Base-by-base conservation (phyloP, 2,113 vertebrate species). In the Aythya baeri region DNA sequence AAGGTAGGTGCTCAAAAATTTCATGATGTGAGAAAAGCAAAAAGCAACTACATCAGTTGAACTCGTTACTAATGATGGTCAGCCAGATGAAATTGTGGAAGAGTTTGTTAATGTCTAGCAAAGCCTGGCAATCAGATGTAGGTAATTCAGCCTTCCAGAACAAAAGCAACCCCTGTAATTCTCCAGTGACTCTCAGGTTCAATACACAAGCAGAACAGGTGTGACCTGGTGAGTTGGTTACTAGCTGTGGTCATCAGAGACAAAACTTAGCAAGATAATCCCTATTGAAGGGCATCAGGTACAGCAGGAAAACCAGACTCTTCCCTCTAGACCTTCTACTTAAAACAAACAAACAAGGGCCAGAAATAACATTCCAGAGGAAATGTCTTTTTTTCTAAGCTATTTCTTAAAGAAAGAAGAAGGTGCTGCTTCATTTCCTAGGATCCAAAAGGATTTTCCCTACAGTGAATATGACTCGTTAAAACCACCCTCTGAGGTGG, bases 331-430 rank as follows among this genome's bases (percentile, higher is more conserved):
- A 79, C 7, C 38, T 67, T 74, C 25, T 55, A 78, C 43, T 91
- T 81, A 83, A 83, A 80, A 83, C 29, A 95, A 77, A 80, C 20
- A 73, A 77, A 80, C 23, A 73, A 74, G 55, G 32, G 52, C 61
- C 72, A 94, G 55, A 73, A 91, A 85, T 57, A 86, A 83, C 55
- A 91, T 74, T 88, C 50, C n/a, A 88, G 79, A 86, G 26, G 55
- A 87, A 85, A 86, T 62, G 38, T 32, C 67, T 76, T 80, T 20
- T 18, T 55, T 63, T 73, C 55, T 72, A 31, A 61, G 63, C 17
- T 58, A 61, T 77, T 89, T 49, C 67, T 89, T 49, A 71, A 5
- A 67, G 59, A 46, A 80, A 84, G 41, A 38, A 55, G 52, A 80
- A 68, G 61, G 43, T 25, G n/a, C 32, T 80, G 34, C 22, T 83